Evolutionary conservation across 2,113 vertebrate species (phyloP).

Genomic region (Irena cyanogastra): DNA sequence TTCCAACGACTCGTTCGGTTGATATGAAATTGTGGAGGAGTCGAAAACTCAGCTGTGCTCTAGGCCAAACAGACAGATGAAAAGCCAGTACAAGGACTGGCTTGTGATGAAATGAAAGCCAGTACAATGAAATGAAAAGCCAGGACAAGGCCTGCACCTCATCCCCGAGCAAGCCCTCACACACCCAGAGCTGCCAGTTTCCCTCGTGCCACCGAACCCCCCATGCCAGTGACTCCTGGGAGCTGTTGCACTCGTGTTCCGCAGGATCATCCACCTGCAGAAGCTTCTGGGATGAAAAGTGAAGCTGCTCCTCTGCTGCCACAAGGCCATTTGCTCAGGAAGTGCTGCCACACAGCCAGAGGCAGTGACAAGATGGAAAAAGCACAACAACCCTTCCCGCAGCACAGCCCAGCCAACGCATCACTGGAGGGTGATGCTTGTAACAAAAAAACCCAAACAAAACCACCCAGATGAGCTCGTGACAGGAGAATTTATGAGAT

Average conservation of each 20-base stretch:
- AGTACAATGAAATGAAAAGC: too few species aligned
- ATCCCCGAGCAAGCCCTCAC: fast-evolving
- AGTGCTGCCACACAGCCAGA: neutral
- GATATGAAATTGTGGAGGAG: neutral
- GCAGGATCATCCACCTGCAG: neutral
- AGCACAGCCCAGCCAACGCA: neutral
- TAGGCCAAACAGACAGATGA: neutral
- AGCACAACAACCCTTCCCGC: neutral
- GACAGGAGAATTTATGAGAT: neutral
- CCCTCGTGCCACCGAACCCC: neutral
- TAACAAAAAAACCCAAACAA: neutral
- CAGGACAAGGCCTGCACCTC: fast-evolving
- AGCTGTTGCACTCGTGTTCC: fast-evolving
- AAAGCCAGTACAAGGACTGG: neutral
- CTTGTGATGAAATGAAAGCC: too few species aligned
- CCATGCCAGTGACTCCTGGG: fast-evolving
- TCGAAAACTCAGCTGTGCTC: neutral
- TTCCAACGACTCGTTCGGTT: neutral
- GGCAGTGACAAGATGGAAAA: neutral
- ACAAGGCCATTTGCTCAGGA: neutral
- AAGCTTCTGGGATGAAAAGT: neutral
- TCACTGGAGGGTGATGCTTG: neutral
- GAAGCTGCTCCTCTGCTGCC: neutral
- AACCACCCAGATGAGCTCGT: neutral
- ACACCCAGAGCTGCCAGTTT: fast-evolving